These are phyloP conservation scores for Idaea dimidiata DNA, from an alignment of 2,888 invertebrate genomes.

Conservation along the genomic window DNA sequence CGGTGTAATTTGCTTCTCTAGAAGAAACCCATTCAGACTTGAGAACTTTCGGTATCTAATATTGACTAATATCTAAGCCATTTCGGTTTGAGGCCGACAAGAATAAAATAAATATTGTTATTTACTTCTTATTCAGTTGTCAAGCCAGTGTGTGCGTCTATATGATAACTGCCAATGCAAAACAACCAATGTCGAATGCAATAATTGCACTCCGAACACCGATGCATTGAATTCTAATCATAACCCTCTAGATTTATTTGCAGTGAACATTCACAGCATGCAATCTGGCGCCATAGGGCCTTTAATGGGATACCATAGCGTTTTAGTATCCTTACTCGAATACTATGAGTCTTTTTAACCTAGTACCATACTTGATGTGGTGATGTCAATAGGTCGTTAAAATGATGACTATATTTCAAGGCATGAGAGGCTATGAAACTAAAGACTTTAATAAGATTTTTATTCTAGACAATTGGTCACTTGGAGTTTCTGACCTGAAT, in stretches of 20 bases:
- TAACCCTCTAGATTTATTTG: conserved; percentile 52
- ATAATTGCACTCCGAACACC: conserved; percentile 48
- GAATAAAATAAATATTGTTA: too few relatives aligned
- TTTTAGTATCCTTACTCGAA: conserved; percentile 10
- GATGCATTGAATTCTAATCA: conserved; percentile 57
- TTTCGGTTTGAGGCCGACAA: too few relatives aligned
- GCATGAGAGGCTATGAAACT: not conserved
- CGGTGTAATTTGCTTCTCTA: too few relatives aligned
- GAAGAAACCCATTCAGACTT: too few relatives aligned
- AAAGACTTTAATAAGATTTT: not conserved
- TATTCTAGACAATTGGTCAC: too few relatives aligned
- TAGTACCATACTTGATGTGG: conserved; percentile 8
- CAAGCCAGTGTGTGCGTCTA: not conserved
- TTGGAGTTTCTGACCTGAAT: too few relatives aligned
- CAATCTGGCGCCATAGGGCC: conserved; percentile 38
- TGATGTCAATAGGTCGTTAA: conserved; percentile 8
- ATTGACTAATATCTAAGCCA: too few relatives aligned
- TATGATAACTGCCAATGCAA: conserved; percentile 19
- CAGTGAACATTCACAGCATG: conserved; percentile 43
- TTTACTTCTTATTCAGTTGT: too few relatives aligned
- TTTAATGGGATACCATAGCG: conserved; percentile 10
- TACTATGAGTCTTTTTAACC: conserved; percentile 17
- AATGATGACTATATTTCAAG: not conserved
- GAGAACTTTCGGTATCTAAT: too few relatives aligned
- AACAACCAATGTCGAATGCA: conserved; percentile 39